phyloP scores from a whole-genome alignment of 2,888 invertebrate genomes.

The Meteorus colon region DNA sequence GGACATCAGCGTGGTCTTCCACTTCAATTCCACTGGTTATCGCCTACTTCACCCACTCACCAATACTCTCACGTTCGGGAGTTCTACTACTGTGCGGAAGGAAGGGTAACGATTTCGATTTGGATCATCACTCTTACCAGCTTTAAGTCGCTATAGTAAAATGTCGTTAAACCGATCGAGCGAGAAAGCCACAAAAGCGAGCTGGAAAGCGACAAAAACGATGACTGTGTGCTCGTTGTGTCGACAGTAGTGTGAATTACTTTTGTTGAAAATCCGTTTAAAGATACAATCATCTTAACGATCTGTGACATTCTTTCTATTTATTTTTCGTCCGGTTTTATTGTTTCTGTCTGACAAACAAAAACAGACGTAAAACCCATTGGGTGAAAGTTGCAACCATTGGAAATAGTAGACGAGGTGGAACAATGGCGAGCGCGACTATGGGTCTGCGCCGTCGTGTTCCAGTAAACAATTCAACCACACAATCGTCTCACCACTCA shows the following conservation, averaged over 20 bases:
- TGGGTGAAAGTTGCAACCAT: slow-evolving; percentile 19
- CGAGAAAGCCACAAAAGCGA: slow-evolving; percentile 24
- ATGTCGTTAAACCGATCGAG: slow-evolving; percentile 34
- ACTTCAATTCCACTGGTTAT: slow-evolving; percentile 15
- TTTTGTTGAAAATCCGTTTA: not conserved
- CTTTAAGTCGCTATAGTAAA: not conserved
- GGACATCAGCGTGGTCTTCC: slow-evolving; percentile 7
- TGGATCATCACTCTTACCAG: slow-evolving; percentile 19
- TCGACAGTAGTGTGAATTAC: slow-evolving; percentile 21
- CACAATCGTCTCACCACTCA: slow-evolving; percentile 61
- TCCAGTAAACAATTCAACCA: slow-evolving; percentile 66
- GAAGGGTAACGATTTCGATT: slow-evolving; percentile 9
- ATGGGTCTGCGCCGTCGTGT: slow-evolving; percentile 72
- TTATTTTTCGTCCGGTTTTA: not conserved
- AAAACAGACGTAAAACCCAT: not conserved
- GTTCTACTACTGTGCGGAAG: not conserved
- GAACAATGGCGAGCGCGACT: slow-evolving; percentile 69
- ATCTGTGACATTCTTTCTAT: not conserved
- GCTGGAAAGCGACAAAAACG: not conserved
- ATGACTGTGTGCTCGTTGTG: slow-evolving; percentile 9
- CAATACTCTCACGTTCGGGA: not conserved
- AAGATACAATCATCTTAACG: not conserved
- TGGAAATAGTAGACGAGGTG: slow-evolving; percentile 28
- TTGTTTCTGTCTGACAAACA: not conserved
- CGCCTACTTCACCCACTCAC: slow-evolving; percentile 4